phyloP scores from a whole-genome alignment of 2,888 invertebrate species.

The Parochlus steinenii region DNA sequence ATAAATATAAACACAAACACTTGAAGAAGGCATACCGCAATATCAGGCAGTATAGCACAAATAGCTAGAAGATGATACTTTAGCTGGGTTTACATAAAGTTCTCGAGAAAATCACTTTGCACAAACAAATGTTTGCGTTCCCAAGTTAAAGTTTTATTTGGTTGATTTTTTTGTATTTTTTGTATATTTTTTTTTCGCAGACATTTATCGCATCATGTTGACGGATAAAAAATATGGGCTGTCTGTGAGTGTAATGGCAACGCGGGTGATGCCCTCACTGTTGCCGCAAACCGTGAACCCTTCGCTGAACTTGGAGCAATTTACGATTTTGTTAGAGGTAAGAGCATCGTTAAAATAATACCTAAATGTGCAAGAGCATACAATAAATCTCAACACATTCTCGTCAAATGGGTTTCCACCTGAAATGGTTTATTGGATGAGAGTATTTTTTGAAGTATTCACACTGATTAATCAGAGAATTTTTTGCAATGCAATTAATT shows the following conservation, averaged over 20 bases:
- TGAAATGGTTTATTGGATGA: slow-evolving; percentile 6
- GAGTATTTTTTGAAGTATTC: slow-evolving; percentile 7
- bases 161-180: too few relatives aligned
- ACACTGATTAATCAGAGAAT: slow-evolving; percentile 3
- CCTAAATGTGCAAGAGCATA: slow-evolving; percentile 1
- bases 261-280: slow-evolving; percentile 80
- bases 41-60: too few relatives aligned
- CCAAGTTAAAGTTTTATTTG: too few relatives aligned
- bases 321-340: slow-evolving; percentile 53
- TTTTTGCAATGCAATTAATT: background rate
- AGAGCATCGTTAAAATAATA: slow-evolving; percentile 13
- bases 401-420: background rate
- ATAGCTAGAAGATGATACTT: too few relatives aligned
- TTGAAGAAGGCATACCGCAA: too few relatives aligned
- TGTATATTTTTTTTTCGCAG: slow-evolving; percentile 40
- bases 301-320: slow-evolving; percentile 64
- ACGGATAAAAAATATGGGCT: slow-evolving; percentile 81
- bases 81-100: too few relatives aligned
- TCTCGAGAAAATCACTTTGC: too few relatives aligned
- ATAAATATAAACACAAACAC: too few relatives aligned
- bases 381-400: background rate
- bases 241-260: slow-evolving; percentile 81
- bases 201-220: slow-evolving; percentile 80
- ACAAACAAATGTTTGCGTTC: too few relatives aligned
- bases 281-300: slow-evolving; percentile 88